Evolutionary conservation across 2,888 invertebrate species (phyloP).

Genomic region (Xestobium rufovillosum): DNA sequence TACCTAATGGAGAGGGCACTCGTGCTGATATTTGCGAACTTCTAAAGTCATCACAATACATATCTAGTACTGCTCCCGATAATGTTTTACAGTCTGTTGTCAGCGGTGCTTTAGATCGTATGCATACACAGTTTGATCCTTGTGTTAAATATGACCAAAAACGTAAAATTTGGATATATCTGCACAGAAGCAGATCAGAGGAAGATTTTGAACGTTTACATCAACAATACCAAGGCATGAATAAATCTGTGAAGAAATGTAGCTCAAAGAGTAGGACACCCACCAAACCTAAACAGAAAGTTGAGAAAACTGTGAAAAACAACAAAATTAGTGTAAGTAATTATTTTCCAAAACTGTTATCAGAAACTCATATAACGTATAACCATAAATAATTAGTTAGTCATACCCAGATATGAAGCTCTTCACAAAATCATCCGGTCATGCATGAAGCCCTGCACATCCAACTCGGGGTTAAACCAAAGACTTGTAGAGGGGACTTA

Average conservation of each 20-base stretch:
- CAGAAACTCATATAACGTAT: no score
- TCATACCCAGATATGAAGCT: no score
- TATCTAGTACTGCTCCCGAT: slow-evolving; percentile 49
- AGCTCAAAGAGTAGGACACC: slow-evolving; percentile 33
- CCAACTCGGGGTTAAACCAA: no score
- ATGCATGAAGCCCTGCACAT: no score
- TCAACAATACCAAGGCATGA: slow-evolving; percentile 57
- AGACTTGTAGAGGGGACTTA: not conserved
- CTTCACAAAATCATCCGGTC: no score
- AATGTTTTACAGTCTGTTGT: slow-evolving; percentile 73
- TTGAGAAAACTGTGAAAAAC: slow-evolving; percentile 43
- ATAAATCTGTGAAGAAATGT: slow-evolving; percentile 48
- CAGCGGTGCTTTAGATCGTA: slow-evolving; percentile 81
- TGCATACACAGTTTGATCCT: slow-evolving; percentile 86
- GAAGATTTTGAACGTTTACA: slow-evolving; percentile 59
- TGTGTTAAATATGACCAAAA: slow-evolving; percentile 90
- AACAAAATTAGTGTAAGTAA: slow-evolving; percentile 21
- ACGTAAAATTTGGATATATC: slow-evolving; percentile 91
- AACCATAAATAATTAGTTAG: no score
- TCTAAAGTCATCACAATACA: slow-evolving; percentile 59
- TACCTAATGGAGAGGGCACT: slow-evolving; percentile 93
- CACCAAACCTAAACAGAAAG: slow-evolving; percentile 43
- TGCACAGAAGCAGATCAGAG: slow-evolving; percentile 61
- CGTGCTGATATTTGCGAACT: slow-evolving; percentile 85
- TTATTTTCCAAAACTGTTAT: no score